A percentile compares a stretch with the other conserved stretches of the same genome.
Evolutionary conservation across 2,113 vertebrate genomes (phyloP).

Genomic region (Phalacrocorax aristotelis): DNA sequence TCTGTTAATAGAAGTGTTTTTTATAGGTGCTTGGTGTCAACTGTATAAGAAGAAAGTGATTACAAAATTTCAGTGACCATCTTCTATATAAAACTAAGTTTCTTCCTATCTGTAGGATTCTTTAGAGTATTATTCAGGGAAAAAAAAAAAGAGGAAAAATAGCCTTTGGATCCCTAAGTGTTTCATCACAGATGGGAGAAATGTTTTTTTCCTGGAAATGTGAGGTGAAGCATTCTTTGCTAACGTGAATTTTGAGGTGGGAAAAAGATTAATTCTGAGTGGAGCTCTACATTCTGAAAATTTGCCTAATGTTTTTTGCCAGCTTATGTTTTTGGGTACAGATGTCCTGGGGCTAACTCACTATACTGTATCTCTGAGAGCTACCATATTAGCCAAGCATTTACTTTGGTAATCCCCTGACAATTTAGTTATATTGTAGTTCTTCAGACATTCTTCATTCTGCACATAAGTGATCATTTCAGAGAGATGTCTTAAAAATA

Average conservation of each 20-base stretch:
- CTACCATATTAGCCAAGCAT: not conserved
- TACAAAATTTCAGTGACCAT: not conserved
- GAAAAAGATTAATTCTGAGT: not conserved
- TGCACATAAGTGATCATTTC: not conserved
- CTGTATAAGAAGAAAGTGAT: not conserved
- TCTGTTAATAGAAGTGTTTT: not conserved
- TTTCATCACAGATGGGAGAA: not conserved
- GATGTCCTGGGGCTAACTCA: not conserved
- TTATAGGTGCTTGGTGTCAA: not conserved
- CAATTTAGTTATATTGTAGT: not conserved
- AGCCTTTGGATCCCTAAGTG: not conserved
- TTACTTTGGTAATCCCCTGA: not conserved
- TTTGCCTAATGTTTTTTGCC: not conserved
- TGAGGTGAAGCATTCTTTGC: not conserved
- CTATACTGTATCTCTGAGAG: not conserved
- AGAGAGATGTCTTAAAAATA: not conserved
- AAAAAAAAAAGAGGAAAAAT: not conserved
- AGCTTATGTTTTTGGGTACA: not conserved
- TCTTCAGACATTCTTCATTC: not conserved
- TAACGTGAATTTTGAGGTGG: not conserved
- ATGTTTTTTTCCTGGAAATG: not conserved
- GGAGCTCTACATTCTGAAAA: not conserved
- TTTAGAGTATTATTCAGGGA: not conserved
- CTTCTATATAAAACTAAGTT: not conserved
- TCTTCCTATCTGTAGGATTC: not conserved